Conservation (phyloP, 2,797 vertebrate genomes). For the Hapalemur alaotrensis region DNA sequence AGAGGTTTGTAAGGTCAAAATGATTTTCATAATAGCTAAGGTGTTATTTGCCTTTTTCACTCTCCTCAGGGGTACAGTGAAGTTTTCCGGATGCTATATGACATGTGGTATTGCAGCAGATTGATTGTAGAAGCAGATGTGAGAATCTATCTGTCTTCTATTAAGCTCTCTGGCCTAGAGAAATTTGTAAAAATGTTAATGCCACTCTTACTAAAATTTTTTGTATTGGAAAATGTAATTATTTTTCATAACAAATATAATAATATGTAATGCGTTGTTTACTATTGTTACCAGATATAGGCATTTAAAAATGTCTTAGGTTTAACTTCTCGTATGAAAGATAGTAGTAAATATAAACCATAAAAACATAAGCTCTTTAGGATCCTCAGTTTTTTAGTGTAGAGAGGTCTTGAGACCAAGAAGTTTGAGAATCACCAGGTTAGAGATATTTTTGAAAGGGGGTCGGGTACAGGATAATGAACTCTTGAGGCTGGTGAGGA, state of each 20-base stretch:
- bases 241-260: neutral
- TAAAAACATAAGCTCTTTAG: neutral
- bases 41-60: neutral
- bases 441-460: slow-evolving; percentile 11
- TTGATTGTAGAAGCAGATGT: neutral
- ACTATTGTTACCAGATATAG: neutral
- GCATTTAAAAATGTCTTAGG: neutral
- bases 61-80: neutral
- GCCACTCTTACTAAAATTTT: neutral
- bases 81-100: neutral
- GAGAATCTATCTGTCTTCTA: neutral
- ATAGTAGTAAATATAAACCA: slow-evolving; percentile 4
- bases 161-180: neutral
- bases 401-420: neutral
- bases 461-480: neutral
- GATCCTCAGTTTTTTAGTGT: neutral
- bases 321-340: slow-evolving; percentile 22
- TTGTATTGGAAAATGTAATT: neutral
- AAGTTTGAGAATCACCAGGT: neutral
- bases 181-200: slow-evolving; percentile 32
- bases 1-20: neutral
- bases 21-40: neutral
- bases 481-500: neutral
- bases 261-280: neutral
- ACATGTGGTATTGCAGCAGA: neutral